Evolutionary conservation across 2,888 invertebrate species (phyloP), one percentile per base, ranked within the genome.

Genomic region (Phortica okadai): DNA sequence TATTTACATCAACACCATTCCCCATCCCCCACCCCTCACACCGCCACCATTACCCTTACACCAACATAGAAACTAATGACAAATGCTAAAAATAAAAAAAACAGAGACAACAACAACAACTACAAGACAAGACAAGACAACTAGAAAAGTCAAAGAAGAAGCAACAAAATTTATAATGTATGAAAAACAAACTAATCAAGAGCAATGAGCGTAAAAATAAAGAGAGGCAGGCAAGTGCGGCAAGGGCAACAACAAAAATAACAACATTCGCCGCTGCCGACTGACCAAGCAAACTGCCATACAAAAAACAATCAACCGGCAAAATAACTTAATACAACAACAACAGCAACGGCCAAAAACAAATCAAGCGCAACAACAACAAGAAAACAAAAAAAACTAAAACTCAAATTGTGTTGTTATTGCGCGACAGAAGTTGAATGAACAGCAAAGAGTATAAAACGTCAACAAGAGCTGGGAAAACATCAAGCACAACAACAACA

Each of bases 321-420:
- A 69, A 69, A 69, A 69, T 69, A 69, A 69, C 50, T 69, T 25
- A 45, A 42, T 74, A 74, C 56, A 77, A 74, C 62, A 76, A 75
- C 76, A 78, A 76, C 76, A 78, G 67, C 74, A 78, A 67, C 74
- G 76, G 76, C 82, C 84, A 83, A 85, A 85, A 86, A 86, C 87
- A 86, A 85, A 85, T 85, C 85, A 85, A 85, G 85, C 88, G 83
- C 81, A 86, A 82, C 87, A 83, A 83, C 87, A 85, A 85, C 21
- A 21, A 88, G 86, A 88, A 85, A 88, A 88, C 83, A 86, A 85
- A 88, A 83, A 83, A 88, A 80, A 81, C 85, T 84, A 81, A 84
- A 56, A 16, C 56, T 8, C 56, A 56, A 56, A 56, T 69, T 1
- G 44, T 62, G 21, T 59, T 45, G 8, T 77, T 69, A 42, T 41